Percentiles rank a stretch among this genome's conserved stretches.
phyloP scores from a whole-genome alignment of 2,113 vertebrate genomes.

The Haemorhous mexicanus region DNA sequence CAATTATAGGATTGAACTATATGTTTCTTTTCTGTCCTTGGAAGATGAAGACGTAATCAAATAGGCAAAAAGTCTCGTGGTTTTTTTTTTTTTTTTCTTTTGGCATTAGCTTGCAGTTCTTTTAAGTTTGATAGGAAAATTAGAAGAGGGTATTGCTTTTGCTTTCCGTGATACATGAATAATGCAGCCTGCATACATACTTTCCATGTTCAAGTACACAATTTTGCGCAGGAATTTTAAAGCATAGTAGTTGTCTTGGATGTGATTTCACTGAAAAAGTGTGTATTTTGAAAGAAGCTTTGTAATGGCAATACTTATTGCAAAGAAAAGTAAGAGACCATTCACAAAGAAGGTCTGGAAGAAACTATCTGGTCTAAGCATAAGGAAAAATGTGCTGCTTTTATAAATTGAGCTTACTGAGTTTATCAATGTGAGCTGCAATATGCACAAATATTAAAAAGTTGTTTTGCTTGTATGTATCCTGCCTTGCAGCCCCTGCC shows the following conservation, averaged over 20 bases:
- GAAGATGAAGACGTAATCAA: background rate
- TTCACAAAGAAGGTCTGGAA: background rate
- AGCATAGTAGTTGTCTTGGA: background rate
- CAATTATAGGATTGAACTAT: background rate
- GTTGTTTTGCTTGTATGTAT: background rate
- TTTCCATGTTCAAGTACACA: background rate
- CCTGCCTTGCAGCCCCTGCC: background rate
- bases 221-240: background rate
- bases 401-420: background rate
- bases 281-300: background rate
- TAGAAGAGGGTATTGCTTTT: background rate
- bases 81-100: background rate
- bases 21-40: background rate
- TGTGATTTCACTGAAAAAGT: background rate
- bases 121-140: background rate
- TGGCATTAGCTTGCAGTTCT: background rate
- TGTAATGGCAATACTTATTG: background rate
- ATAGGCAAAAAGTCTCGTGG: rapidly evolving
- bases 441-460: background rate
- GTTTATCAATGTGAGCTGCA: background rate
- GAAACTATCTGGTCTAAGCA: background rate
- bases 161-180: background rate
- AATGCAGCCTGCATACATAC: background rate
- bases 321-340: background rate
- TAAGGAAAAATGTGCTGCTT: background rate